phyloP scores from a whole-genome alignment of 2,797 vertebrate species.

The Adrianichthys oophorus region DNA sequence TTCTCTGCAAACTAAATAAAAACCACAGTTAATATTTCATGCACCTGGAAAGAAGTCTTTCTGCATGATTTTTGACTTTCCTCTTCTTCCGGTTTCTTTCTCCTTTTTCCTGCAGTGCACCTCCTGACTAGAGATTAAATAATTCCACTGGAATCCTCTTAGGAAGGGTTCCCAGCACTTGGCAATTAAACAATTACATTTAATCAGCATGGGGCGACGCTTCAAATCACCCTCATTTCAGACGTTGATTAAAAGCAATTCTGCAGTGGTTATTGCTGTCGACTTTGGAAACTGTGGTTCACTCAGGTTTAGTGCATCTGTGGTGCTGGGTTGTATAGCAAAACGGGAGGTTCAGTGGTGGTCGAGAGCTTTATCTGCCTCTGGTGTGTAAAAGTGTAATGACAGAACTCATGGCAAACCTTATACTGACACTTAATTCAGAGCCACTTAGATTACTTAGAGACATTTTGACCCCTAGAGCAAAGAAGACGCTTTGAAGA shows the following conservation, averaged over 20 bases:
- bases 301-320: slow-evolving; percentile 71
- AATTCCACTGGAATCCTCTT: slow-evolving; percentile 81
- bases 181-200: slow-evolving; percentile 85
- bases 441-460: slow-evolving; percentile 72
- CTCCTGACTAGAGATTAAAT: slow-evolving; percentile 82
- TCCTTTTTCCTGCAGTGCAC: slow-evolving; percentile 71
- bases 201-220: slow-evolving; percentile 82
- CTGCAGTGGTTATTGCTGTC: slow-evolving; percentile 79
- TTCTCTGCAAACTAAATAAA: slow-evolving; percentile 62
- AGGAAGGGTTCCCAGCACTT: slow-evolving; percentile 81
- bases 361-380: slow-evolving; percentile 59
- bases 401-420: slow-evolving; percentile 62
- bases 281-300: slow-evolving; percentile 73
- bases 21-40: slow-evolving; percentile 73
- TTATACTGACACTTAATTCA: slow-evolving; percentile 62
- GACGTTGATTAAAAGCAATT: slow-evolving; percentile 83
- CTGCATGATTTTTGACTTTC: slow-evolving; percentile 57
- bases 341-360: slow-evolving; percentile 69
- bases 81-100: slow-evolving; percentile 48
- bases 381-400: slow-evolving; percentile 68
- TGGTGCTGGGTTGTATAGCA: slow-evolving; percentile 69
- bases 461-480: slow-evolving; percentile 65
- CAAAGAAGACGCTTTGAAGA: slow-evolving; percentile 63
- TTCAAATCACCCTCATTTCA: slow-evolving; percentile 82
- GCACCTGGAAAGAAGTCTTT: slow-evolving; percentile 50